Evolutionary conservation across 1,140 invertebrate species (phyloP), one percentile per base, ranked within the genome.

Genomic region (Drosophila auraria): DNA sequence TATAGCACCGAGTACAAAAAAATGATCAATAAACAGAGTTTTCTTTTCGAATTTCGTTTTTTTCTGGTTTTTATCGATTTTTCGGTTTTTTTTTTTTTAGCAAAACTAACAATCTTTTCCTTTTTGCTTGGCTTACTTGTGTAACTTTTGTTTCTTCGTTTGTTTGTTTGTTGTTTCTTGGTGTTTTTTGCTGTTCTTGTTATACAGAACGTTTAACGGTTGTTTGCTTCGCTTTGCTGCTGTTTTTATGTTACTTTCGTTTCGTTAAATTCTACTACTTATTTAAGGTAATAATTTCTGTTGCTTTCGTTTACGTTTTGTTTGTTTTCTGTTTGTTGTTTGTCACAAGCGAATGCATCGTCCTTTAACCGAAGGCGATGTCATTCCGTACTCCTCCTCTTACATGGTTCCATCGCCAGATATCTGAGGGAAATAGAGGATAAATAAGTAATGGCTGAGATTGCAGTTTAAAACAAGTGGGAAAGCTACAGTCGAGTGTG

Each of bases 1-100:
- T 90, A 90, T 90, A 90, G 86, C 86, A 90, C 86, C 86, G 86
- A 90, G 86, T 90, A 90, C 87, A 90, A 90, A 90, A 72, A 87
- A 90, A 91, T 82, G 68, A 82, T 90, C 82, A 86, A 84, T 90
- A 86, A 90, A 90, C 86, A 90, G 76, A 86, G 86, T 90, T 83
- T 82, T 77, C 17, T 56, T 56, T 56, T 38, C 30, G 60, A 87
- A 84, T 76, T 84, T 40, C 9, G 9, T 17, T 23, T 30, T 56
- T 56, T n/a, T 23, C 5, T 68, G 30, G 17, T 44, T 69, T 42
- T 76, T 58, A 23, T 47, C 40, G 14, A 49, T 30, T 59, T 73
- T 47, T 56, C 54, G 12, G n/a, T 45, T 53, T 70, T 36, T 2
- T 69, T 25, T 40, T 36, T 70, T 70, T 56, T 70, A 71, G 68